Evolutionary conservation across 2,888 invertebrate genomes (phyloP), one percentile per base, ranked within the genome.

Genomic region (Laspeyria flexula): DNA sequence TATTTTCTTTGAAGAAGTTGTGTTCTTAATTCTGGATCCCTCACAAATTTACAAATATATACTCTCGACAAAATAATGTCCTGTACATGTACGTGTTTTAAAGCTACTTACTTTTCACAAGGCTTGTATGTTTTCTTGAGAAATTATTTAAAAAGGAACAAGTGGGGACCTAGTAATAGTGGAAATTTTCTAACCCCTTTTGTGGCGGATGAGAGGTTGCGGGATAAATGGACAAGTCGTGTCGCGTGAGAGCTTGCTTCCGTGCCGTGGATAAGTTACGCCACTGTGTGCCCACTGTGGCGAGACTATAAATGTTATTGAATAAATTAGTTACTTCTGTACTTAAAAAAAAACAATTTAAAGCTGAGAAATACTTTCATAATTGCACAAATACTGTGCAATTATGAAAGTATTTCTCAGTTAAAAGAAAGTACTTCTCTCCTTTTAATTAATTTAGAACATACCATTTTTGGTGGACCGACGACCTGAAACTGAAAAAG

Each of bases 191-290:
- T 78, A 79, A 86, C 84, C 88, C 88, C 83, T 86, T 87, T 76
- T 70, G 57, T 64, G 53, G 57, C 55, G 79, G 80, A 76, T 72
- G 75, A 67, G 75, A 72, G 73, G 71, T 75, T 71, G 72, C 71
- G 67, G 75, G 77, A 83, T 84, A 88, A 90, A 91, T 90, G 90
- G 90, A 86, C 83, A 90, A 90, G 83, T 85, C 86, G 81, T 91
- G 90, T 91, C 74, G 81, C 76, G 73, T 73, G 83, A 86, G 82
- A 79, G 76, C 66, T 67, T 61, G 72, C 78, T 89, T 91, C 90
- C 65, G 67, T 47, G 45, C 47, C 43, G 34, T 16, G 53, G 56
- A 62, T 59, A 64, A 57, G 50, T 63, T 59, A 57, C 46, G 35
- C 55, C 43, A 69, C 53, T 46, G 51, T 46, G 18, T 50, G 27